phyloP scores from a whole-genome alignment of 2,888 invertebrate genomes.

The Sclerodermus sp. region DNA sequence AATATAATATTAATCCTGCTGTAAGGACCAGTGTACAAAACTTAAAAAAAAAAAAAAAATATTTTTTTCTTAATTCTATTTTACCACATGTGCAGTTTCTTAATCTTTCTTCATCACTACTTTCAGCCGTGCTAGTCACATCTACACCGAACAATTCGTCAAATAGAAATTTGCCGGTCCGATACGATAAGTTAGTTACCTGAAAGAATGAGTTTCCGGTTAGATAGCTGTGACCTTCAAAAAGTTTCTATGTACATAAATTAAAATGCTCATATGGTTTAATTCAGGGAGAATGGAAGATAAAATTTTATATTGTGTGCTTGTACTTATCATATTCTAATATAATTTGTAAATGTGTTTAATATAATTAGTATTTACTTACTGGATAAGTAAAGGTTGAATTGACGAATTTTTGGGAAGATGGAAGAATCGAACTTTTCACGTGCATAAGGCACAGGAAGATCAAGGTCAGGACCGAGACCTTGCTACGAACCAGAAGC shows the following conservation, averaged over 20 bases:
- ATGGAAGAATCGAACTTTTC: constrained; percentile 1
- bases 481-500: neutral
- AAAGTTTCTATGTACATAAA: neutral
- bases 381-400: too few species aligned
- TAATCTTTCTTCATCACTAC: constrained; percentile 60
- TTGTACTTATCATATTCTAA: neutral
- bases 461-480: constrained; percentile 10
- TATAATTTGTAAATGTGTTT: too few species aligned
- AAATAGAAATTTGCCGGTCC: constrained; percentile 70
- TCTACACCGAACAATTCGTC: constrained; percentile 73
- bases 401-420: too few species aligned
- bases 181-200: constrained; percentile 45
- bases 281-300: neutral
- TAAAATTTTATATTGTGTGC: neutral
- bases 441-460: constrained; percentile 1
- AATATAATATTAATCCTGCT: too few species aligned
- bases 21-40: too few species aligned
- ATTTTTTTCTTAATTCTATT: too few species aligned
- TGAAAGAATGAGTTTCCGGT: constrained; percentile 13
- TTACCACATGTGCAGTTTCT: constrained; percentile 77
- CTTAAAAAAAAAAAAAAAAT: too few species aligned
- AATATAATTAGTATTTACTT: too few species aligned
- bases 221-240: neutral
- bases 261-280: neutral
- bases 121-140: constrained; percentile 33